Base-by-base conservation (phyloP, 92 coral and sea anemone genomes). In the Montipora capitata region DNA sequence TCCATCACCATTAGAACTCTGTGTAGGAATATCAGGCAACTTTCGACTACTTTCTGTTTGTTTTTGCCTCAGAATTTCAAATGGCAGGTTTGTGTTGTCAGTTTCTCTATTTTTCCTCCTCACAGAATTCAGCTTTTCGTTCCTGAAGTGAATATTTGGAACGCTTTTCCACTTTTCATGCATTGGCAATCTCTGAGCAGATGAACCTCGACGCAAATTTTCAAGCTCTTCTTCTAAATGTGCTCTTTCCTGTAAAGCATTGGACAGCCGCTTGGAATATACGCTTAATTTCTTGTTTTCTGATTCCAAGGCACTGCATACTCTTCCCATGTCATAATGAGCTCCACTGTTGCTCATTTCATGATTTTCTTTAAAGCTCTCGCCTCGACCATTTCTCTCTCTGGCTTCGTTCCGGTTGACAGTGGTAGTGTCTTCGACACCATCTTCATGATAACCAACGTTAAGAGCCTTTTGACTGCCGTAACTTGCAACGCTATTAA, bases 161-260 rank as follows among this genome's bases (percentile, higher is more conserved):
- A 72, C 14, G 16, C 17, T 52, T 81, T 16, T 68, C 79, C 79
- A 72, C 1, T 73, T 73, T 17, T 72, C 79, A 17, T 58, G 54
- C 38, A 41, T 43, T 15, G 78, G 41, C 80, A 72, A 70, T 5
- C 72, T 58, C 8, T 69, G 75, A 44, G 64, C 77, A 4, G 88
- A 62, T 3, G 78, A 78, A 68, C 72, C 77, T 68, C 79, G 48
- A 15, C 93, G 83, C 52, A 93, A 69, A 59, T 63, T 9, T 27
- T 75, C 66, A 2, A 95, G 85, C 27, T 92, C 77, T 12, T 85
- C 86, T n/a, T 91, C 78, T 9, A 95, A 72, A 72, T 71, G 76
- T 49, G 93, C 96, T 51, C 98, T 88, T 73, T 95, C 92, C 17
- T 91, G 64, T 54, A 93, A 84, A 77, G 91, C 94, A 27, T 13